These are phyloP conservation scores for Nansenia antarctica DNA, from an alignment of 2,113 vertebrate species.

Conservation along the genomic window DNA sequence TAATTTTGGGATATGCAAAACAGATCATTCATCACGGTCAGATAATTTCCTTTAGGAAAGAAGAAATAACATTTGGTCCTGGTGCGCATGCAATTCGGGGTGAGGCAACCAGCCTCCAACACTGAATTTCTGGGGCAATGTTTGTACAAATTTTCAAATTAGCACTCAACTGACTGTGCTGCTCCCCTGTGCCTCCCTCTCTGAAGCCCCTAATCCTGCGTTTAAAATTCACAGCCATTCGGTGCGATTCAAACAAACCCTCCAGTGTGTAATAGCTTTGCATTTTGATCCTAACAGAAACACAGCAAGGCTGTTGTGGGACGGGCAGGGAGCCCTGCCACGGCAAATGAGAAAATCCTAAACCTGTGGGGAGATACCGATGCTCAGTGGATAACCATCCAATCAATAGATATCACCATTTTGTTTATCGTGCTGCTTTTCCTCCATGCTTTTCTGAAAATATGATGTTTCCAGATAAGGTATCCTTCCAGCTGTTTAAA, in stretches of 20 bases:
- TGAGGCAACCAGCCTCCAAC: conserved; percentile 45
- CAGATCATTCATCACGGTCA: conserved; percentile 29
- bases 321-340: conserved; percentile 31
- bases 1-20: conserved; percentile 27
- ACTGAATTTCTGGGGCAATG: conserved; percentile 36
- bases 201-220: conserved; percentile 67
- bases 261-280: conserved; percentile 72
- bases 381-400: conserved; percentile 25
- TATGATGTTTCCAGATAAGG: conserved; percentile 30
- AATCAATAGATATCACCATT: conserved; percentile 42
- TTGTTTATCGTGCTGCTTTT: conserved; percentile 35
- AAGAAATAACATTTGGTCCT: conserved; percentile 28
- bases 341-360: conserved; percentile 49
- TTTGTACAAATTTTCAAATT: conserved; percentile 62
- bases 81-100: conserved; percentile 30
- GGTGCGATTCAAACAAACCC: conserved; percentile 71
- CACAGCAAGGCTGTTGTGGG: conserved; percentile 57
- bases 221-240: conserved; percentile 76
- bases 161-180: conserved; percentile 61
- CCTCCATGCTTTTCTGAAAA: conserved; percentile 5
- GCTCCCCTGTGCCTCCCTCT: conserved; percentile 58
- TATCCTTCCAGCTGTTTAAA: conserved; percentile 19
- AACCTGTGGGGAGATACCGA: conserved; percentile 46
- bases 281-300: conserved; percentile 67
- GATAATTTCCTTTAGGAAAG: conserved; percentile 32